Percentiles rank a stretch among this genome's conserved stretches.
phyloP scores from a whole-genome alignment of 2,113 vertebrate genomes.

The Actenoides hombroni region DNA sequence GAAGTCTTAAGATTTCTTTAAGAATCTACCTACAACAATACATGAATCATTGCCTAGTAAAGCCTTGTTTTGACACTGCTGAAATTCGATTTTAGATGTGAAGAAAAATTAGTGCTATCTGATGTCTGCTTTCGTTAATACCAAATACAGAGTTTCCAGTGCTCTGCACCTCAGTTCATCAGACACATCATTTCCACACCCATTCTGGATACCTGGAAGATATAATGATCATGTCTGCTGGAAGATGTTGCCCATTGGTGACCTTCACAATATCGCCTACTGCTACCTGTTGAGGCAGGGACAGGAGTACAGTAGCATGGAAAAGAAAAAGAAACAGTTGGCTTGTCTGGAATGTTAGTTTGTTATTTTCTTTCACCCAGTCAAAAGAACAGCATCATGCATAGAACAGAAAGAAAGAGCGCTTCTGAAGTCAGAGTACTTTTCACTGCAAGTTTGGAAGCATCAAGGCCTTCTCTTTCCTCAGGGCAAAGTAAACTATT shows the following conservation, averaged over 20 bases:
- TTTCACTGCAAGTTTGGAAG: conserved; percentile 11
- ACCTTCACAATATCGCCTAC: conserved; percentile 99
- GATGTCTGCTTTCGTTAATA: not conserved
- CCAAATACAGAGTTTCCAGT: conserved; percentile 19
- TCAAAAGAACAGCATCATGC: conserved; percentile 19
- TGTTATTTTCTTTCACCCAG: conserved; percentile 33
- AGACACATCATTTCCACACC: conserved; percentile 51
- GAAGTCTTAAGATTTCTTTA: not conserved
- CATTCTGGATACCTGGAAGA: conserved; percentile 86
- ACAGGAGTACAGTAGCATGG: conserved; percentile 72
- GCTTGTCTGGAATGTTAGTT: conserved; percentile 52
- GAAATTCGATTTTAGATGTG: not conserved
- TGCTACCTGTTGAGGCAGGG: conserved; percentile 87
- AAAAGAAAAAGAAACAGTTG: conserved; percentile 64
- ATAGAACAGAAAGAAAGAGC: not conserved
- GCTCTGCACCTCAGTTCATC: conserved; percentile 66
- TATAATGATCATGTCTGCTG: conserved; percentile 96
- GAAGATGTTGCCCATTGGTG: conserved; percentile 96
- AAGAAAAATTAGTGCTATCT: not conserved
- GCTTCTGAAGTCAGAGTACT: not conserved
- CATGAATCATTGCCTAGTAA: not conserved
- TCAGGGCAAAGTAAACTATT: not conserved
- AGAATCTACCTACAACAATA: not conserved
- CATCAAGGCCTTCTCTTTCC: not conserved
- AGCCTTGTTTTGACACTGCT: not conserved